Percentiles rank a stretch among this genome's conserved stretches.
phyloP scores from a whole-genome alignment of 2,113 vertebrate species.

The Calyptomena viridis region DNA sequence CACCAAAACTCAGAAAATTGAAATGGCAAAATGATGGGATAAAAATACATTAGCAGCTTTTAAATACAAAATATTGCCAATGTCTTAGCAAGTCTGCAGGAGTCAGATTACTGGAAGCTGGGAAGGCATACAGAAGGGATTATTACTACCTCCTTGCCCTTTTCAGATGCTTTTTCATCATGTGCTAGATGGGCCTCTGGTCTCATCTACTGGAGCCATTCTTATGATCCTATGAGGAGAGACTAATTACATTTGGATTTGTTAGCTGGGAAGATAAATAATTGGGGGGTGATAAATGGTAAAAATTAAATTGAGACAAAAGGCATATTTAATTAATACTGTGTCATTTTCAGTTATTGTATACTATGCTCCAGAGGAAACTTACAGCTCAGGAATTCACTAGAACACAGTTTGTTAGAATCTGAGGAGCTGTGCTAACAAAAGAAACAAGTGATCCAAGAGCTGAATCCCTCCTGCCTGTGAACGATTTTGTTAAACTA shows the following conservation, averaged over 20 bases:
- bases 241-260: neutral
- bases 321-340: neutral
- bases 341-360: neutral
- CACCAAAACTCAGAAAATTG: neutral
- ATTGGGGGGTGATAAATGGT: neutral
- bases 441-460: neutral
- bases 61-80: neutral
- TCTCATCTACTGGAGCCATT: neutral
- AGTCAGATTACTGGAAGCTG: neutral
- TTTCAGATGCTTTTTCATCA: neutral
- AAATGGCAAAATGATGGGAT: neutral
- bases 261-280: neutral
- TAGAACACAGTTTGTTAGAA: neutral
- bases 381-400: neutral
- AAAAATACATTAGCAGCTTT: neutral
- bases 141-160: neutral
- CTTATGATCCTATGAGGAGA: neutral
- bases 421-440: neutral
- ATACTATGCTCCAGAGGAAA: neutral
- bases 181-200: neutral
- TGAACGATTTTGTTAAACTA: neutral
- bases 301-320: neutral
- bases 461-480: neutral
- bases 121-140: neutral
- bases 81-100: neutral